Evolutionary conservation across 2,888 invertebrate genomes (phyloP).

Genomic region (Lasioglossum calceatum): DNA sequence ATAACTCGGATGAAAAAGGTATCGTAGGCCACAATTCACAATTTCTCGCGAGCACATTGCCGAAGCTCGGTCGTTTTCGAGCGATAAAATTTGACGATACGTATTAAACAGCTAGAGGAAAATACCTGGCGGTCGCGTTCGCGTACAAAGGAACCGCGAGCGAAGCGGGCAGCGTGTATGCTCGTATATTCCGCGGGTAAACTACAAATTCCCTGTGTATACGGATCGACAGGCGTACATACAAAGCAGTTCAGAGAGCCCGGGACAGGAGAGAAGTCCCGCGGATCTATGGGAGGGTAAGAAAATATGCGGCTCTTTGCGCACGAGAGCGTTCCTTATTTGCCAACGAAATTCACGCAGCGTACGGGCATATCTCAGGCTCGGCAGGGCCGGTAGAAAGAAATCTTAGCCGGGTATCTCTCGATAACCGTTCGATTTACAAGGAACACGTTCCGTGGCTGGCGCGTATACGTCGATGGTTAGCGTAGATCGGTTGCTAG

Average conservation of each 20-base stretch:
- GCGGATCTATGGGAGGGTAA: not conserved
- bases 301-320: not conserved
- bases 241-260: not conserved
- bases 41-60: not conserved
- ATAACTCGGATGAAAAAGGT: not conserved
- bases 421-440: constrained; percentile 53
- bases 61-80: not conserved
- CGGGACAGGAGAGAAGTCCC: not conserved
- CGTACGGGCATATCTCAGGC: constrained; percentile 14
- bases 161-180: not conserved
- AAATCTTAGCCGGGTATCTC: constrained; percentile 38
- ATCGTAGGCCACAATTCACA: not conserved
- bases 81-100: not conserved
- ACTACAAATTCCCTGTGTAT: constrained; percentile 1
- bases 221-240: not conserved
- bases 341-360: constrained; percentile 24
- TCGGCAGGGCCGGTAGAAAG: constrained; percentile 18
- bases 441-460: constrained; percentile 30
- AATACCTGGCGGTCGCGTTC: not conserved
- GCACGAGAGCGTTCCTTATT: not conserved
- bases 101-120: not conserved
- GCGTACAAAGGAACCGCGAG: not conserved
- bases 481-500: constrained; percentile 35
- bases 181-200: not conserved
- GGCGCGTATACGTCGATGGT: constrained; percentile 47